Evolutionary conservation across 2,888 invertebrate species (phyloP), one percentile per base, ranked within the genome.

Genomic region (Crossocerus cetratus): DNA sequence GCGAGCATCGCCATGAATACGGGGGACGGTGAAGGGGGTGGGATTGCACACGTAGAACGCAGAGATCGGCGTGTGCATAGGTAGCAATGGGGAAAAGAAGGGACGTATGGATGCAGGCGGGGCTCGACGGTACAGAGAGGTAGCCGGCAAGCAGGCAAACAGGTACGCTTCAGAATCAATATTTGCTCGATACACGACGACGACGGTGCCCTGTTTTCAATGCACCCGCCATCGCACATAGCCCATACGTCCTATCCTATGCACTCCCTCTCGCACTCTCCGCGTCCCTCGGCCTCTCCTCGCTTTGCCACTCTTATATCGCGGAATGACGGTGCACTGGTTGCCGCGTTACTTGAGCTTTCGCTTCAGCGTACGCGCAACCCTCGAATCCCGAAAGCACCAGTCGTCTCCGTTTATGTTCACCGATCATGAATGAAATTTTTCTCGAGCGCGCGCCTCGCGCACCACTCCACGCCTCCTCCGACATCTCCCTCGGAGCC

Each of bases 81-180:
- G 49, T 14, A 49, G 16, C 43, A 49, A 16, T 16, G 8, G 49
- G 21, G 69, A 62, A 70, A 74, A 74, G 77, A 72, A 18, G 72
- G 43, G 68, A 66, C 66, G 49, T 14, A 14, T 49, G 62, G 65
- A 69, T 58, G 67, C 68, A 69, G 53, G 69, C 69, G 64, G 65
- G 32, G 32, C 32, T 32, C 32, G 32, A 32, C 32, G 32, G 32
- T 32, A 32, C 32, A 61, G 70, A 70, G 69, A 60, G 61, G 76
- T 71, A 69, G 70, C 71, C 69, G 65, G 81, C 83, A 78, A 85
- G 85, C 82, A 87, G 86, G 85, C 82, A 87, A 86, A 88, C 85
- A 86, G 86, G 86, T 87, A 85, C 84, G 81, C 82, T 86, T 85
- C 77, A 81, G 83, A 88, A 88, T 88, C 88, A 87, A 87, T 87